Conservation (phyloP, 2,797 vertebrate species). For the Iguana delicatissima region DNA sequence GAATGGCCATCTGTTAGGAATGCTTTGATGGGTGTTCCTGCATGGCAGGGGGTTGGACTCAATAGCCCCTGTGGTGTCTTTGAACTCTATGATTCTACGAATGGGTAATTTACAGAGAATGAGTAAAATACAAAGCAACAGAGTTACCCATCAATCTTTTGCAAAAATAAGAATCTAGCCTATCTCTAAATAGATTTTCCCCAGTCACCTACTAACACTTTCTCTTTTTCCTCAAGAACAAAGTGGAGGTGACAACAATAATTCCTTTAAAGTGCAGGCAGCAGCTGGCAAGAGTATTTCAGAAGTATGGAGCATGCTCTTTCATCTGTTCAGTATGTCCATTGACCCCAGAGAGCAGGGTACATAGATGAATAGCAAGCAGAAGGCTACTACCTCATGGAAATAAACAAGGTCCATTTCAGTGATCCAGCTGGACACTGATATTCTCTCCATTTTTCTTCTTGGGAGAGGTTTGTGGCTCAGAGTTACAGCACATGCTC, state of each 20-base stretch:
- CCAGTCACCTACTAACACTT: not conserved
- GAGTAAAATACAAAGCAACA: not conserved
- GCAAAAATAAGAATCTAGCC: not conserved
- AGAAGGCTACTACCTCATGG: too few relatives aligned
- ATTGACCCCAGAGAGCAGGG: too few relatives aligned
- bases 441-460: too few relatives aligned
- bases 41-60: too few relatives aligned
- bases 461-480: not conserved
- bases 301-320: not conserved
- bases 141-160: not conserved
- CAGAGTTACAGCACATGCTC: not conserved
- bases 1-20: too few relatives aligned
- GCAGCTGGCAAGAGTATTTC: not conserved
- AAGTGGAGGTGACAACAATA: not conserved
- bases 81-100: not conserved
- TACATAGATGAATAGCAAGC: too few relatives aligned
- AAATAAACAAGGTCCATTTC: not conserved
- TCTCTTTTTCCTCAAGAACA: not conserved
- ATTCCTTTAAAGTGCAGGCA: conserved; percentile 3
- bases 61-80: too few relatives aligned
- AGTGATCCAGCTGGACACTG: not conserved
- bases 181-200: not conserved
- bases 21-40: too few relatives aligned
- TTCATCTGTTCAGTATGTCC: not conserved
- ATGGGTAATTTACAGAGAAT: not conserved